Evolutionary conservation across 2,888 invertebrate genomes (phyloP), one percentile per base, ranked within the genome.

Genomic region (Cantharis lateralis): DNA sequence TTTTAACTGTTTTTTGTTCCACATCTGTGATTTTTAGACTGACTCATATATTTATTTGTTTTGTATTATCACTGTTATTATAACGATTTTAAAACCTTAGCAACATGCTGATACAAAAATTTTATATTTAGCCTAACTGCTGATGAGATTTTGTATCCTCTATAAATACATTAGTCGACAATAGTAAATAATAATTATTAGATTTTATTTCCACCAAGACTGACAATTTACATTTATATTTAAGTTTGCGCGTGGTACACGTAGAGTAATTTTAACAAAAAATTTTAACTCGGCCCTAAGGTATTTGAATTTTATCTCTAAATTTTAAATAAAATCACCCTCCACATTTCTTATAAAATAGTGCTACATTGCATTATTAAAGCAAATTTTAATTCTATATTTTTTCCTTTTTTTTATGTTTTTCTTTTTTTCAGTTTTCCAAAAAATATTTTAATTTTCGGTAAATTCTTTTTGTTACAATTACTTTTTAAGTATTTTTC

Each of bases 21-120:
- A 91, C 91, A 91, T 91, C 92, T 92, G 92, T 92, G 92, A 92
- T 92, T 91, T 91, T 90, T 91, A 91, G 91, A 91, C 91, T 91
- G 91, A 91, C 88, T 82, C 83, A 81, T 71, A 75, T 76, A 89
- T 77, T 79, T 75, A 74, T 70, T 62, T 62, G 28, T 68, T 77
- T 77, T 9, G 48, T 69, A 71, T 74, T 74, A 77, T 48, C 48
- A 48, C 48, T 48, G 48, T 48, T 48, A 48, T 48, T n/a, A 48
- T 5, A n/a, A 48, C n/a, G 48, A 7, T 48, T 48, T 48, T 13
- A 48, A 48, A 48, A 48, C n/a, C 48, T 48, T 48, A 48, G 1
- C n/a, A 48, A n/a, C 48, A 48, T n/a, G 7, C n/a, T n/a, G 7
- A 48, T 48, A 13, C n/a, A n/a, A 48, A 24, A 24, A 24, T 48